phyloP scores from a whole-genome alignment of 2,888 invertebrate species.

The Diadromus collaris region DNA sequence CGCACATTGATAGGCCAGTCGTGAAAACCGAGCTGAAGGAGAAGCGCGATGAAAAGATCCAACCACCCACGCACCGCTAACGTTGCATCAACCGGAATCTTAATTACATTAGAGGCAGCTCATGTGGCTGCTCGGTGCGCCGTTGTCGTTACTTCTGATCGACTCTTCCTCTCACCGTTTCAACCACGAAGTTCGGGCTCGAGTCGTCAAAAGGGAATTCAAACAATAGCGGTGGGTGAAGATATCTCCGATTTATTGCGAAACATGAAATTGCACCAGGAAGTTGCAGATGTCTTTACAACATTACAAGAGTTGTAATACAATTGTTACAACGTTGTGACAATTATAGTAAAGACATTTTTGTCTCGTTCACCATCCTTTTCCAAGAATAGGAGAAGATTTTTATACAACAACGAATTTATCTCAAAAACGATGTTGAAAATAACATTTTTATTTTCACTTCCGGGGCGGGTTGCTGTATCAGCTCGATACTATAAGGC shows the following conservation, averaged over 20 bases:
- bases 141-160: slow-evolving; percentile 66
- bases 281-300: background rate
- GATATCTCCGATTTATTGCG: background rate
- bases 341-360: background rate
- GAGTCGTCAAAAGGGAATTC: slow-evolving; percentile 5
- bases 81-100: slow-evolving; percentile 68
- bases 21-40: slow-evolving; percentile 6
- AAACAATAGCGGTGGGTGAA: background rate
- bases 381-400: background rate
- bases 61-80: slow-evolving; percentile 48
- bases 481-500: no score
- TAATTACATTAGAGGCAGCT: slow-evolving; percentile 73
- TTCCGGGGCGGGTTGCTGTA: no score
- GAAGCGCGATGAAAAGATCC: slow-evolving; percentile 44
- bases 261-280: background rate
- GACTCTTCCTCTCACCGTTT: slow-evolving; percentile 46
- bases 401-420: no score
- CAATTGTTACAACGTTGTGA: no score
- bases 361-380: background rate
- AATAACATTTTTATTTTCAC: no score
- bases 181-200: slow-evolving; percentile 3
- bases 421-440: no score
- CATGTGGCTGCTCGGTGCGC: slow-evolving; percentile 66
- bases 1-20: slow-evolving; percentile 23
- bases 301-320: no score